Evolutionary conservation across 1,140 invertebrate species (phyloP).

Genomic region (Cherax quadricarinatus): DNA sequence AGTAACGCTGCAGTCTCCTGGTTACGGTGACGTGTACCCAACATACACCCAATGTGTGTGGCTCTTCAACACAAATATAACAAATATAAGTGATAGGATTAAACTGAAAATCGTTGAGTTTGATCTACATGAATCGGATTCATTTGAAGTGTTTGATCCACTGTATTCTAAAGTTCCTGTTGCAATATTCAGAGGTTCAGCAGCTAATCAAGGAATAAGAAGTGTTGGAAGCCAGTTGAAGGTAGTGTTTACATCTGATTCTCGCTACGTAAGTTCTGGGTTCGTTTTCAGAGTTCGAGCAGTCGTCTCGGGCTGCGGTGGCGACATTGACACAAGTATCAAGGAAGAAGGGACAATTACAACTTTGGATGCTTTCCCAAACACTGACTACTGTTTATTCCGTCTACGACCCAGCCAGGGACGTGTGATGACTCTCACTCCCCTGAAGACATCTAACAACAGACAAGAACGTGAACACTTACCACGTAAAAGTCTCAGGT

Average conservation of each 20-base stretch:
- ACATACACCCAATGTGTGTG: constrained; percentile 40
- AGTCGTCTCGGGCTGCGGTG: constrained; percentile 43
- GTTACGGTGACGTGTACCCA: constrained; percentile 23
- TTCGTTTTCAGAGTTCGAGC: constrained; percentile 29
- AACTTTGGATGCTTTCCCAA: constrained; percentile 15
- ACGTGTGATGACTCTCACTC: constrained; percentile 34
- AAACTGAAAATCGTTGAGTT: constrained; percentile 30
- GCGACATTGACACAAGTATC: constrained; percentile 38
- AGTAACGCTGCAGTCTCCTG: constrained; percentile 22
- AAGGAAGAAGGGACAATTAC: constrained; percentile 33
- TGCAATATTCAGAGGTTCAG: constrained; percentile 26
- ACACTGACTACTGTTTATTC: constrained; percentile 52
- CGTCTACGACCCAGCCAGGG: constrained; percentile 45
- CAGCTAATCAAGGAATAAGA: neutral
- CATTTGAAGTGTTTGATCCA: constrained; percentile 45
- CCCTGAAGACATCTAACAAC: neutral
- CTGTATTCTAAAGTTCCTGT: constrained; percentile 20
- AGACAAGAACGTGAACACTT: neutral
- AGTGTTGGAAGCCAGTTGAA: constrained; percentile 41
- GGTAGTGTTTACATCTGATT: constrained; percentile 50
- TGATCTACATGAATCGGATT: constrained; percentile 42
- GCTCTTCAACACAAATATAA: constrained; percentile 25
- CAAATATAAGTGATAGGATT: constrained; percentile 45
- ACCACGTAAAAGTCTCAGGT: neutral
- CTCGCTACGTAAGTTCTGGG: constrained; percentile 11